Base-by-base conservation (phyloP, 2,113 vertebrate genomes). In the Leptobrachium leishanense region DNA sequence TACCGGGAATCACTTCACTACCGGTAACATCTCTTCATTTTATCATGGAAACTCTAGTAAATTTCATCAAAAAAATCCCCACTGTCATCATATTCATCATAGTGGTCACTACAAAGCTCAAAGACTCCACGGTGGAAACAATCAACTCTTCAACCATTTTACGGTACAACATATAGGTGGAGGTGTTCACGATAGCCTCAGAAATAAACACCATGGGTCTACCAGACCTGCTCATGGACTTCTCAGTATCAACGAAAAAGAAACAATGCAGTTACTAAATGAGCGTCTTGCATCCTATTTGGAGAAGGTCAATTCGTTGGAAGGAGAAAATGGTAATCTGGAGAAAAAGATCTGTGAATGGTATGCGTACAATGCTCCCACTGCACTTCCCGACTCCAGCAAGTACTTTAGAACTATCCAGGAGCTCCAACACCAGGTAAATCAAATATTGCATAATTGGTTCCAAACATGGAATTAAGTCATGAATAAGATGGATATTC, bases 41-140 rank as follows among this genome's bases (percentile, higher is more conserved):
- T 7, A 76, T n/a, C 50, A 43, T 12, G 74, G 39, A 69, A 46
- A 12, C 5, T n/a, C 55, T 5, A 65, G 46, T 44, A 62, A 59
- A 62, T 53, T 8, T 41, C 40, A 76, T 11, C 13, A 6, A 8
- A 68, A 76, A 41, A 57, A 2, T 31, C 57, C 20, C 20, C 20
- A 43, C 41, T 57, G 50, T 13, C 31, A 50, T 43, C 66, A 31
- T 31, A 31, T 65, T 2, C 65, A 76, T 44, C 75, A 70, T 0
- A 62, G 75, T 0, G 72, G 85, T 13, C 40, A 83, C 83, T 90
- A 87, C 66, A 94, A 95, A 76, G 89, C 96, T 31, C 89, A 91
- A 76, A 99, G 96, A 68, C 90, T 98, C 67, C 92, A 94, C 0
- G 95, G 93, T 64, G 59, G 15, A 62, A 8, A 2, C n/a, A 50